phyloP scores from a whole-genome alignment of 1,140 invertebrate species.

The Archivesica marissinica region DNA sequence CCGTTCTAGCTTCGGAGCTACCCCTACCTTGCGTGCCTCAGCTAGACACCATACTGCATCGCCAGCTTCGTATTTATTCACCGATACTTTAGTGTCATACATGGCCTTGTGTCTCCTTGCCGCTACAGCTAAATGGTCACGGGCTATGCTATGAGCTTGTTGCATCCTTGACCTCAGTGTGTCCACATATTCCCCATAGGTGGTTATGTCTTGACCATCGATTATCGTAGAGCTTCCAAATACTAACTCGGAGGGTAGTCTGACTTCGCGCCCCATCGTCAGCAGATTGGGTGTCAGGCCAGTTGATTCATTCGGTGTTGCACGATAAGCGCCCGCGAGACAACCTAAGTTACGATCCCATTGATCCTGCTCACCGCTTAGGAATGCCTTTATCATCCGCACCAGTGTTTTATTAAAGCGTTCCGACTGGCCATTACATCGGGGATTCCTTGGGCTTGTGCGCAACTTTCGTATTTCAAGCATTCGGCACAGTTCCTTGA shows the following conservation, averaged over 20 bases:
- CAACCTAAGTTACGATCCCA: constrained; percentile 65
- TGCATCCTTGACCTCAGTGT: neutral
- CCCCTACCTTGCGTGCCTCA: constrained; percentile 5
- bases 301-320: constrained; percentile 60
- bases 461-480: constrained; percentile 30
- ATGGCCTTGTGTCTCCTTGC: constrained; percentile 5
- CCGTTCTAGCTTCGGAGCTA: constrained; percentile 26
- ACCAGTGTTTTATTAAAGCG: constrained; percentile 74
- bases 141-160: constrained; percentile 31
- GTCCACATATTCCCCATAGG: constrained; percentile 37
- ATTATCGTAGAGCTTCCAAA: constrained; percentile 29
- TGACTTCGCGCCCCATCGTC: constrained; percentile 66
- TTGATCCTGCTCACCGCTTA: constrained; percentile 36
- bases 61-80: constrained; percentile 18
- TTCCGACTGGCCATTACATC: constrained; percentile 69
- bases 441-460: constrained; percentile 52
- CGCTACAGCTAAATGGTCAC: neutral
- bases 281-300: constrained; percentile 64
- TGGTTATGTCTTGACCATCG: neutral
- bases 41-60: constrained; percentile 50
- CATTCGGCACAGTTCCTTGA: constrained; percentile 41
- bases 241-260: constrained; percentile 58
- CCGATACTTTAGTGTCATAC: constrained; percentile 17
- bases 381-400: constrained; percentile 71
- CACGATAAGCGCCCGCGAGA: constrained; percentile 52